Percentiles rank a stretch among this genome's conserved stretches.
Evolutionary conservation across 2,113 vertebrate species (phyloP).

Genomic region (Turnix velox): DNA sequence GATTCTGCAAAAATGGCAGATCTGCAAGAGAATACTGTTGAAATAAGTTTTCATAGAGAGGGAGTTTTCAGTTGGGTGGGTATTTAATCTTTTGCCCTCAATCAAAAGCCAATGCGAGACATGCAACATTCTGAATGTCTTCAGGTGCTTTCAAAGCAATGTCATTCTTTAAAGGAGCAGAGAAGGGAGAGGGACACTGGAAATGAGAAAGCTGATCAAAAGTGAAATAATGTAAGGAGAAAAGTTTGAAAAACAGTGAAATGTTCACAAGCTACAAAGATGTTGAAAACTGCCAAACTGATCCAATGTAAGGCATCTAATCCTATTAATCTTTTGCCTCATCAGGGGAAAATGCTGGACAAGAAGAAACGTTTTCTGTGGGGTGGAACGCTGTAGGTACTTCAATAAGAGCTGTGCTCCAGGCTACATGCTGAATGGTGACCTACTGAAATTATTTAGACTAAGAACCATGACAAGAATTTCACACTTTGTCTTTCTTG

Average conservation of each 20-base stretch:
- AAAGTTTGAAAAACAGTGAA: not conserved
- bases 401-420: not conserved
- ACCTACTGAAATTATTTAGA: slow-evolving; percentile 61
- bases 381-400: not conserved
- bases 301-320: slow-evolving; percentile 14
- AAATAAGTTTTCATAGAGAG: not conserved
- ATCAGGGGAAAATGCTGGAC: slow-evolving; percentile 6
- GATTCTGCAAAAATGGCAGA: not conserved
- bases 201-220: not conserved
- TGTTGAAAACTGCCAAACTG: not conserved
- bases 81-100: not conserved
- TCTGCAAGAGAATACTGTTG: not conserved
- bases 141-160: not conserved
- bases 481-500: slow-evolving; percentile 61
- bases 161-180: not conserved
- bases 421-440: slow-evolving; percentile 12
- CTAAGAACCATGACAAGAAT: slow-evolving; percentile 64
- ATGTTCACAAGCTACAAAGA: not conserved
- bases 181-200: not conserved
- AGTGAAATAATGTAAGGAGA: not conserved
- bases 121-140: not conserved
- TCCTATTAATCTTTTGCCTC: slow-evolving; percentile 51
- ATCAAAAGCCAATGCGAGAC: not conserved
- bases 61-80: not conserved
- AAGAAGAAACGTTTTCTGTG: slow-evolving; percentile 8